Percentiles rank a stretch among this genome's conserved stretches.
phyloP scores from a whole-genome alignment of 2,888 invertebrate species.

The Clitarchus hookeri region DNA sequence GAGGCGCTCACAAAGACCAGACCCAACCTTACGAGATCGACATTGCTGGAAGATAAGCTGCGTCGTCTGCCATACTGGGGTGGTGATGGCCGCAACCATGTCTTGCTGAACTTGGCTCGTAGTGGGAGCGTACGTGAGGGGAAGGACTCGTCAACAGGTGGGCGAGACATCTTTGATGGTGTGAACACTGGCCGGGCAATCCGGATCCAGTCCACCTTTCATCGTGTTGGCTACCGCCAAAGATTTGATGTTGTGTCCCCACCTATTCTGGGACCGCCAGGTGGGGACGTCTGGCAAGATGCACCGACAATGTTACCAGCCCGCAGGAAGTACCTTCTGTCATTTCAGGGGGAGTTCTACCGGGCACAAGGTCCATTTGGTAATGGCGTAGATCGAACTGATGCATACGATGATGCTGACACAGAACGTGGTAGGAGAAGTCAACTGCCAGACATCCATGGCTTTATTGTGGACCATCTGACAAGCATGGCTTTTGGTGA shows the following conservation, averaged over 20 bases:
- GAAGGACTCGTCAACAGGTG: constrained; percentile 55
- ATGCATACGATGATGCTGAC: constrained; percentile 52
- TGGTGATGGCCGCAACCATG: constrained; percentile 93
- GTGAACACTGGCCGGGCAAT: constrained; percentile 87
- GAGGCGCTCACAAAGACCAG: constrained; percentile 58
- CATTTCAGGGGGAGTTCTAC: constrained; percentile 67
- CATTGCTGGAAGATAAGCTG: constrained; percentile 65
- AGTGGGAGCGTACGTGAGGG: constrained; percentile 39
- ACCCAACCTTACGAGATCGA: constrained; percentile 48
- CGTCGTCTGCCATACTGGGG: constrained; percentile 86
- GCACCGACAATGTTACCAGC: constrained; percentile 87
- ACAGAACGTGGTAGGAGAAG: constrained; percentile 56
- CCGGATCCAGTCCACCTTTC: constrained; percentile 82
- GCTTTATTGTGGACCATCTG: constrained; percentile 69
- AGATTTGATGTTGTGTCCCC: constrained; percentile 87
- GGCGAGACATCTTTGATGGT: constrained; percentile 65
- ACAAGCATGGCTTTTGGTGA: constrained; percentile 67
- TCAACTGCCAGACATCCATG: constrained; percentile 62
- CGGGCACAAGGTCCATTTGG: constrained; percentile 42
- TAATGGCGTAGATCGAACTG: constrained; percentile 18
- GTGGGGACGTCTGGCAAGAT: constrained; percentile 89
- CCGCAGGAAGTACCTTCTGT: constrained; percentile 79
- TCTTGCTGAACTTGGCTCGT: constrained; percentile 81
- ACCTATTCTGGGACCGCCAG: constrained; percentile 83
- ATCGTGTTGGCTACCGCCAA: constrained; percentile 65